Evolutionary conservation across 2,797 vertebrate genomes (phyloP).

Genomic region (Clamator glandarius): DNA sequence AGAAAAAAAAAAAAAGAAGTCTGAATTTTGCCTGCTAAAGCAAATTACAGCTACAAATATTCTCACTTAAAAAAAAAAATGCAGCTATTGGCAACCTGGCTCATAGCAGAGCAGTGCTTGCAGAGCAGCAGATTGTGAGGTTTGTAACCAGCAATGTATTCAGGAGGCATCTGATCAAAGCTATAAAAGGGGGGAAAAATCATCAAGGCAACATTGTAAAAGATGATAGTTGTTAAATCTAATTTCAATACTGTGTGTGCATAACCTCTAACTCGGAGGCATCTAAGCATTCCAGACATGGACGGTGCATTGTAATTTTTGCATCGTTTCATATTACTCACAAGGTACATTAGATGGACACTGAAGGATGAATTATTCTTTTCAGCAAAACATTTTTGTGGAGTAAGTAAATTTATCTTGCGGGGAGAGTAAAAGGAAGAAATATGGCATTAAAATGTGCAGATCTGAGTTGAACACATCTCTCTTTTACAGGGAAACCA

Average conservation of each 20-base stretch:
- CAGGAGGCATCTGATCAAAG: constrained; percentile 61
- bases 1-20: background rate
- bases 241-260: constrained; percentile 68
- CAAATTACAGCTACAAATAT: constrained; percentile 57
- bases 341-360: constrained; percentile 57
- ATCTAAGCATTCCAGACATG: constrained; percentile 54
- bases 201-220: constrained; percentile 66
- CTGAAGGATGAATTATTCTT: constrained; percentile 67
- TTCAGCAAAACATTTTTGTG: constrained; percentile 68
- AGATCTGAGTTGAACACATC: constrained; percentile 75
- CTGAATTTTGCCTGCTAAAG: constrained; percentile 35
- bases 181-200: constrained; percentile 39
- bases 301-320: constrained; percentile 50
- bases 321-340: constrained; percentile 58
- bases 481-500: constrained; percentile 74
- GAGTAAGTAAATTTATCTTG: constrained; percentile 71
- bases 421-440: constrained; percentile 66
- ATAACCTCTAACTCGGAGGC: constrained; percentile 69
- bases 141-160: constrained; percentile 37
- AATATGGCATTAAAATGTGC: constrained; percentile 75
- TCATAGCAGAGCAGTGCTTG: background rate
- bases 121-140: constrained; percentile 12
- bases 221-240: constrained; percentile 72
- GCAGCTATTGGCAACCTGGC: constrained; percentile 7
- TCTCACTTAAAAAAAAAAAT: background rate